Evolutionary conservation across 2,113 vertebrate species (phyloP).

Genomic region (Phrynocephalus versicolor): DNA sequence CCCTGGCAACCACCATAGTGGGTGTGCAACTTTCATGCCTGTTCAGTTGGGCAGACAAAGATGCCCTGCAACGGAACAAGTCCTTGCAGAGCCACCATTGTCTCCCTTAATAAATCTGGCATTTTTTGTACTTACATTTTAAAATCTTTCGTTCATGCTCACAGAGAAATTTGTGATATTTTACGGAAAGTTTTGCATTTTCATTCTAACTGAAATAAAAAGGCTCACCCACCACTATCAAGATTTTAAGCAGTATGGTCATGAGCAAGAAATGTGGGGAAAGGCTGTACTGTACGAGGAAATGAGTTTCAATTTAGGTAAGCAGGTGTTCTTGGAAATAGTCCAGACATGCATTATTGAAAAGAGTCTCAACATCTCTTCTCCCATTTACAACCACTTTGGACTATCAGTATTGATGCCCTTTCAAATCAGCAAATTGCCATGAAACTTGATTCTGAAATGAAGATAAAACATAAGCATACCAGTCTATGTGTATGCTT

Average conservation of each 20-base stretch:
- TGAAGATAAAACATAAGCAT: neutral
- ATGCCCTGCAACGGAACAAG: too few species aligned
- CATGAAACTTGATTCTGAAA: neutral
- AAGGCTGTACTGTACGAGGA: neutral
- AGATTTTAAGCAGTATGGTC: neutral
- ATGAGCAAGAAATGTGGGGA: neutral
- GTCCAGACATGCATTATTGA: neutral
- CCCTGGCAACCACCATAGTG: too few species aligned
- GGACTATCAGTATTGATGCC: neutral
- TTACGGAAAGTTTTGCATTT: too few species aligned
- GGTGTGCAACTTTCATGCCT: too few species aligned
- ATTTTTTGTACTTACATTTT: neutral
- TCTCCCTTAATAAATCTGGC: too few species aligned
- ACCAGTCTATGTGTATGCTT: too few species aligned
- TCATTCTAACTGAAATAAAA: too few species aligned
- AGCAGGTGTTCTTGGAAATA: neutral
- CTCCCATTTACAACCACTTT: neutral
- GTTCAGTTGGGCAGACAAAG: too few species aligned
- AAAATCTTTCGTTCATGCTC: neutral
- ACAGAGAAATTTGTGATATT: neutral
- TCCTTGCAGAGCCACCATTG: too few species aligned
- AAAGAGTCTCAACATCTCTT: neutral
- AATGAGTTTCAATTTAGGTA: neutral
- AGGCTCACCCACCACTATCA: neutral
- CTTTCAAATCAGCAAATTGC: neutral